Evolutionary conservation across 2,797 vertebrate genomes (phyloP), one percentile per base, ranked within the genome.

Genomic region (Microcaecilia unicolor): DNA sequence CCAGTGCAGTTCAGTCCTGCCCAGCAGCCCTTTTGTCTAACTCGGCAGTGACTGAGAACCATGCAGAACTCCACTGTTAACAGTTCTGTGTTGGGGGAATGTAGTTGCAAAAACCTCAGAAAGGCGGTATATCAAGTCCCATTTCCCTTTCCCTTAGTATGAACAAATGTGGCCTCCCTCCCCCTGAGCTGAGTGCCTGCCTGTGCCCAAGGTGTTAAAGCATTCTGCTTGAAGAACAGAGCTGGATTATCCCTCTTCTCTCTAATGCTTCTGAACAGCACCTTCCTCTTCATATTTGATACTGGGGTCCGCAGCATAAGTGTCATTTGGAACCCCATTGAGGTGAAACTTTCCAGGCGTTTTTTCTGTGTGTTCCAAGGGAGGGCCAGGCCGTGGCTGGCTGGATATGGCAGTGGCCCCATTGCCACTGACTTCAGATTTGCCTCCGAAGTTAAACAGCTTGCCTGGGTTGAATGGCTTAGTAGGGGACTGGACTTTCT

Each of bases 381-480:
- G 76, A 65, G 53, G 61, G 58, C 46, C 84, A 15, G 36, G 76
- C 34, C 62, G 83, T 79, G 8, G 87, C 79, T 45, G 83, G 51
- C 28, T 69, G 11, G 52, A 9, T 3, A 54, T 37, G 9, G 29
- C 33, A 0, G 54, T 55, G 12, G 41, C 29, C 40, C 70, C 70
- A 19, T 65, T 69, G 10, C 44, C 39, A 9, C 37, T 27, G 31
- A 56, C 5, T 53, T 87, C 85, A 1, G 87, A 77, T 52, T 90
- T 89, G 31, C 86, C 86, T 2, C 61, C 68, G 16, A 97, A 97
- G 56, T 95, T 93, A 66, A 98, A 98, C 29, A 97, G 88, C 71
- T 97, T 99, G 58, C 90, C 76, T 2, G 94, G 89, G 26, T 96
- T 93, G 84, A 97, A 97, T 51, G 93, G 86, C 61, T 97, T 97